Base-by-base conservation (phyloP, 92 coral and sea anemone species). In the Zoanthus sociatus region DNA sequence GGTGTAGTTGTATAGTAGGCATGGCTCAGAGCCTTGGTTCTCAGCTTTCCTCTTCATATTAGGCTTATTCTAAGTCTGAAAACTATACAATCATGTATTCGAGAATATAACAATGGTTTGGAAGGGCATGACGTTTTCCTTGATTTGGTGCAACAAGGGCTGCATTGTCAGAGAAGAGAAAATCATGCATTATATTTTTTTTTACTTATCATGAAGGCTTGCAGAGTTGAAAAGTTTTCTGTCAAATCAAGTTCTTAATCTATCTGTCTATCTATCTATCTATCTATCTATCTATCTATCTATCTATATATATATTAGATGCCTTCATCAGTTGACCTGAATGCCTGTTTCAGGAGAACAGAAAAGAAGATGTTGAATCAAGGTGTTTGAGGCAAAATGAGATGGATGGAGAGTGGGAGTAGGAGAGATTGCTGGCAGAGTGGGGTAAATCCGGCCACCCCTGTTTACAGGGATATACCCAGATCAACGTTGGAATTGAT, bases 101-200 rank as follows among this genome's bases (percentile, higher is more conserved):
- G 14, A 37, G 9, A 77, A 77, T 21, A 26, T 26, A 26, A 26
- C 26, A 26, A 26, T 21, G 54, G 72, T 78, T 9, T n/a, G 53
- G 84, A 18, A 78, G 84, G 84, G 31, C 17, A 7, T 78, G 84
- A 33, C 3, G 69, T 33, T 56, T 56, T 50, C 16, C 46, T 50
- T 55, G 12, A 78, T 72, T 78, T n/a, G 51, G 84, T 15, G 66
- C 66, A 26, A 54, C 84, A 32, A 78, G 72, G 32, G 84, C 70
- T 55, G 84, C 71, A 17, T 78, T 73, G 45, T 56, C 84, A 7
- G 70, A 72, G 17, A 50, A 78, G 18, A 78, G 72, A 18, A 78
- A 58, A 11, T 48, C 72, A 13, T 72, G 69, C 45, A 78, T 44
- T 14, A 78, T 7, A 14, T 78, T 63, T 0, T 26, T 63, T 26